Evolutionary conservation across 2,113 vertebrate species (phyloP).

Genomic region (Mesoclemmys tuberculata): DNA sequence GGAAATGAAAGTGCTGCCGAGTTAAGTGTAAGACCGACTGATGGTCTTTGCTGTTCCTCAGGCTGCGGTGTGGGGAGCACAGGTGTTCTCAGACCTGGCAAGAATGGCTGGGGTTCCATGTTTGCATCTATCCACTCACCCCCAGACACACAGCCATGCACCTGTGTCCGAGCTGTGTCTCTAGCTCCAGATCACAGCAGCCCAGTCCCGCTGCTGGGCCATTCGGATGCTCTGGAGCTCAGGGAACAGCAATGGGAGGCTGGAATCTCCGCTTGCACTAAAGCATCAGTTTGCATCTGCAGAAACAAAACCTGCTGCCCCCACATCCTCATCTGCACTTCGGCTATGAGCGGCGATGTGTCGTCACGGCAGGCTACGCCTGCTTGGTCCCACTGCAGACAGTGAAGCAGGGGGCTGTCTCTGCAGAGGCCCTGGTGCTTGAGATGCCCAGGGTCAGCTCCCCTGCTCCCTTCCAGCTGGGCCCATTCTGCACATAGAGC

Average conservation of each 20-base stretch:
- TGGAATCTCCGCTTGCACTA: background rate
- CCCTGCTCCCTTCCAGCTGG: background rate
- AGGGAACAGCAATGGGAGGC: background rate
- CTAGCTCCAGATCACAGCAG: background rate
- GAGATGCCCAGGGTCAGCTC: background rate
- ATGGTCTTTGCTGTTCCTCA: background rate
- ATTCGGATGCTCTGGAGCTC: background rate
- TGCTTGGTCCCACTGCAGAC: background rate
- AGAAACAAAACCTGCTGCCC: background rate
- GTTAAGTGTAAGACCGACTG: background rate
- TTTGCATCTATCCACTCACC: background rate
- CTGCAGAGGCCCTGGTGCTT: background rate
- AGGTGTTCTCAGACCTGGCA: background rate
- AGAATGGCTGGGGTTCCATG: background rate
- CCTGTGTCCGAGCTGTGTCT: too few species aligned
- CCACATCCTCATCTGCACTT: background rate
- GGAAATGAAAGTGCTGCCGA: background rate
- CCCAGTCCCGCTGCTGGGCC: background rate
- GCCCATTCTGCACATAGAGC: background rate
- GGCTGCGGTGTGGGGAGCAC: background rate
- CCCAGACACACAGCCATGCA: background rate
- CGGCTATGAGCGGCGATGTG: background rate
- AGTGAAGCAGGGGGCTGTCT: accelerated
- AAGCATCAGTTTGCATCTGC: background rate
- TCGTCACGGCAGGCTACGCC: background rate